Percentiles rank a stretch among this genome's conserved stretches.
These are phyloP conservation scores for Syngnathus typhle DNA, from an alignment of 2,113 vertebrate species.

Conservation along the genomic window DNA sequence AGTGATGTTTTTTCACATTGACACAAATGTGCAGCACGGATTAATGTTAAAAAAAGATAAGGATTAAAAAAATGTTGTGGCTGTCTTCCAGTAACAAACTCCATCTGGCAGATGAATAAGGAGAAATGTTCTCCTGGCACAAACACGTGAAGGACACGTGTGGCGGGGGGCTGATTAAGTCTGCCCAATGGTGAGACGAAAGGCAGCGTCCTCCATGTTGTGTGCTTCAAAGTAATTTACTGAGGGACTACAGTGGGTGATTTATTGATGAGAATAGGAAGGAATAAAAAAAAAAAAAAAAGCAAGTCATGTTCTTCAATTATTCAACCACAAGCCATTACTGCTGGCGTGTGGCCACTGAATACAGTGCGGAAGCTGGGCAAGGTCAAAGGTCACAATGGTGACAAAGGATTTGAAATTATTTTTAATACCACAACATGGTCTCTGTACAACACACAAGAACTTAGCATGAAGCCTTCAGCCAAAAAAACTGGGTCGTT, in stretches of 20 bases:
- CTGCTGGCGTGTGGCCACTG: background rate
- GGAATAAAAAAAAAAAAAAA: background rate
- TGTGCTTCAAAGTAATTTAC: background rate
- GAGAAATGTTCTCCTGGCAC: slow-evolving; percentile 4
- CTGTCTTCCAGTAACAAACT: background rate
- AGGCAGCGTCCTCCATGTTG: background rate
- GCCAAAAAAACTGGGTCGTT: too few species aligned
- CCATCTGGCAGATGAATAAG: slow-evolving; percentile 32
- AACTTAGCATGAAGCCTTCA: too few species aligned
- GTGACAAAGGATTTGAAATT: too few species aligned
- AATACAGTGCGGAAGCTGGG: background rate
- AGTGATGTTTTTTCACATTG: background rate
- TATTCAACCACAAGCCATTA: background rate
- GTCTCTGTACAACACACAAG: too few species aligned
- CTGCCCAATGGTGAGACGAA: background rate
- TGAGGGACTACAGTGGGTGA: background rate
- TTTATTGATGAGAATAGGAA: background rate
- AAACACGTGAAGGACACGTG: slow-evolving; percentile 4
- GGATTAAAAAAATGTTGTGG: background rate
- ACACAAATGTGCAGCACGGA: background rate
- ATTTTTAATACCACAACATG: too few species aligned
- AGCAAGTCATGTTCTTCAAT: background rate
- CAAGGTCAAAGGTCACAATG: too few species aligned
- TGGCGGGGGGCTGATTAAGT: background rate
- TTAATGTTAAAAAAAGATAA: background rate